Conservation (phyloP, 1,140 invertebrate genomes). For the Euura lappo region DNA sequence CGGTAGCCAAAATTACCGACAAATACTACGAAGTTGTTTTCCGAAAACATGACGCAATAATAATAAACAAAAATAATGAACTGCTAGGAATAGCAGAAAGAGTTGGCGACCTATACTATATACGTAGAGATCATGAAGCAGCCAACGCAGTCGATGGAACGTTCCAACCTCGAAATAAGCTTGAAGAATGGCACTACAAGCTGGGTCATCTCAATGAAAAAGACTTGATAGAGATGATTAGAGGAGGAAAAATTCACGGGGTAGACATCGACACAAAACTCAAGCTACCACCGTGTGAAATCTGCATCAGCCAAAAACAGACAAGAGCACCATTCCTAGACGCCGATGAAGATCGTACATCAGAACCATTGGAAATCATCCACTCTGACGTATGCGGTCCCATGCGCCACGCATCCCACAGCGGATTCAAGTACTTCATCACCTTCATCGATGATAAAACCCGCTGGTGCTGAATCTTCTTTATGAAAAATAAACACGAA, state of each 20-base stretch:
- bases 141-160: background rate
- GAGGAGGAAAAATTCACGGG: background rate
- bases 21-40: background rate
- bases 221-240: background rate
- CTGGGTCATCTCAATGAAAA: constrained; percentile 17
- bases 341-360: constrained; percentile 15
- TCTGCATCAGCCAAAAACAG: constrained; percentile 41
- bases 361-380: constrained; percentile 22
- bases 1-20: background rate
- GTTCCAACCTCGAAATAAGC: constrained; percentile 12
- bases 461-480: constrained; percentile 33
- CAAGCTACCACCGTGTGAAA: constrained; percentile 25
- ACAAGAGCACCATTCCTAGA: constrained; percentile 35
- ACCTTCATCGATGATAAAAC: constrained; percentile 42
- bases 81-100: background rate
- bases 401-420: constrained; percentile 37
- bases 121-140: background rate
- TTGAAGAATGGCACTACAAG: constrained; percentile 16
- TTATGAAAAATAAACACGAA: constrained; percentile 44
- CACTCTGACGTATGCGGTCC: constrained; percentile 26
- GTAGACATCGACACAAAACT: background rate
- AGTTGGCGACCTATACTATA: constrained; percentile 1
- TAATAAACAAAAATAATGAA: background rate
- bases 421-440: constrained; percentile 37
- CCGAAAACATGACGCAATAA: constrained; percentile 1